Base-by-base conservation (phyloP, 1,140 invertebrate genomes). In the Drosophila subpulchrella region DNA sequence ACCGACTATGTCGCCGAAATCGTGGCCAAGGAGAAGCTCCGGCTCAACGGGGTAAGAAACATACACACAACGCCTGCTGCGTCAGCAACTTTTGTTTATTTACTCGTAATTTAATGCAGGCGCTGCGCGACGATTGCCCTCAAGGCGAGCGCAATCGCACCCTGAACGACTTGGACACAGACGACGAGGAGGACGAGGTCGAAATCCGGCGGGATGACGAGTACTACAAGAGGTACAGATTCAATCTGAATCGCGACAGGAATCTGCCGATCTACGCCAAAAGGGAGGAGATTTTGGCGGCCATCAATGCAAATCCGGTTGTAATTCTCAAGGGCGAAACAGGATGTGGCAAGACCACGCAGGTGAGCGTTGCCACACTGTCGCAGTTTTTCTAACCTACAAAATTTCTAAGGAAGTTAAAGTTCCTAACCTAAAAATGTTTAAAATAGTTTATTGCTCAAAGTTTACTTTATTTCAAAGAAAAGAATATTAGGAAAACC, bases 271-370 rank as follows among this genome's bases (percentile, higher is more conserved):
- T 92, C n/a, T 80, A 78, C 50, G 77, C 78, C 3, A 74, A 74
- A 10, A 74, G 75, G 0, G 76, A 85, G 8, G 50, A 81, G 30
- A 92, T 92, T 6, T 38, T 92, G 1, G 27, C 46, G 0, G 68
- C 75, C 1, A 89, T 92, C 12, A 66, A 51, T 13, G 63, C 76
- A 0, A 71, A 91, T 71, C 83, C 80, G 0, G 89, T 92, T 6
- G 81, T 92, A 4, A 77, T 92, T 46, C 34, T 92, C 0, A 86
- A 91, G 36, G 91, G 91, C 27, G 90, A 92, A 7, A 92, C 91
- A 4, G 91, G 91, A 8, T 97, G 96, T 62, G 97, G 97, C 2
- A 98, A 98, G 93, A 98, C 97, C 0, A 98, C 97, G 0, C 97
- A 98, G 76, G 91, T 92, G 54, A 79, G 78, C 50, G 5, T 44